A percentile compares a stretch with the other conserved stretches of the same genome.
These are phyloP conservation scores for Anaspis maculata DNA, from an alignment of 2,888 invertebrate genomes.

Conservation along the genomic window DNA sequence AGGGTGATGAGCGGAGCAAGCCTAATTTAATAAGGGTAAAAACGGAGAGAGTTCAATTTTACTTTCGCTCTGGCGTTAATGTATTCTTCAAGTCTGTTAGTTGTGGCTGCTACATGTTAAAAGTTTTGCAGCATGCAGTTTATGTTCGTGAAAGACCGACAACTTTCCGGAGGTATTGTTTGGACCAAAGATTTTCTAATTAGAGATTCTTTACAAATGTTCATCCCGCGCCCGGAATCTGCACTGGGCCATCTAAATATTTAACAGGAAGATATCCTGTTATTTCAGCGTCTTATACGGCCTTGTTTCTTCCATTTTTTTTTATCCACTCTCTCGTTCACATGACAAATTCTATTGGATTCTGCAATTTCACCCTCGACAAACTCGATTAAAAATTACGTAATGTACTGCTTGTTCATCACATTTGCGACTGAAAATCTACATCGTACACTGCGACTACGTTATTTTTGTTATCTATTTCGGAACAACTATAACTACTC, in stretches of 20 bases:
- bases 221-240: slow-evolving; percentile 5
- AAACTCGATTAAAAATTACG: no score
- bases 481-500: no score
- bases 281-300: no score
- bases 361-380: no score
- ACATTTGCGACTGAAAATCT: no score
- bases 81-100: slow-evolving; percentile 15
- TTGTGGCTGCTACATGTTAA: slow-evolving; percentile 14
- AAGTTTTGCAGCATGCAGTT: slow-evolving; percentile 11
- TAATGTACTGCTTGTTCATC: no score
- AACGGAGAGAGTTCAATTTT: slow-evolving; percentile 22
- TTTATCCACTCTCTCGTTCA: no score
- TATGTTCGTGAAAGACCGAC: slow-evolving; percentile 8
- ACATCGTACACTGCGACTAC: no score
- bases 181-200: slow-evolving; percentile 6
- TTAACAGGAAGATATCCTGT: slow-evolving; percentile 2
- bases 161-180: slow-evolving; percentile 9
- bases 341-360: no score
- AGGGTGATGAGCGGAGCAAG: slow-evolving; percentile 27
- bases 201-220: slow-evolving; percentile 9
- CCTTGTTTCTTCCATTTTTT: no score
- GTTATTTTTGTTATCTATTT: no score
- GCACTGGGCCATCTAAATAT: no score
- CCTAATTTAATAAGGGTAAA: slow-evolving; percentile 33
- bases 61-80: slow-evolving; percentile 18